Percentiles rank a stretch among this genome's conserved stretches.
Conservation (phyloP, 2,888 invertebrate genomes). For the Ennomos quercinarius region DNA sequence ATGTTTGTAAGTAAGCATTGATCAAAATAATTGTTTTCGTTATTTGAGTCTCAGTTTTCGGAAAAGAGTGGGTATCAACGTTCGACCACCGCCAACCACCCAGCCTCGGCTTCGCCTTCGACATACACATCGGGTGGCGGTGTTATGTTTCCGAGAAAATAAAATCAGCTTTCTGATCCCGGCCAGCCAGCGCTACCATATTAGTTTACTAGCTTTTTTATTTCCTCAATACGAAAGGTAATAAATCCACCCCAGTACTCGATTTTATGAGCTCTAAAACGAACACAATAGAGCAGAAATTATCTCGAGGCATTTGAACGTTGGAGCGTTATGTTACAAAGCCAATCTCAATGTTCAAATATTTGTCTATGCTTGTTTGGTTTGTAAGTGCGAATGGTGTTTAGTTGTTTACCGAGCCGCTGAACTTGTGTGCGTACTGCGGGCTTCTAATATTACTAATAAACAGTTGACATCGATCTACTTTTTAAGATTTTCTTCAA, state of each 20-base stretch:
- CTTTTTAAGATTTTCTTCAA: constrained; percentile 47
- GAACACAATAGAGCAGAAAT: constrained; percentile 58
- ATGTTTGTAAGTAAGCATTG: constrained; percentile 17
- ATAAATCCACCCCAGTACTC: constrained; percentile 45
- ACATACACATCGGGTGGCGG: constrained; percentile 47
- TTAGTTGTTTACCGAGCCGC: constrained; percentile 80
- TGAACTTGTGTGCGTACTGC: constrained; percentile 73
- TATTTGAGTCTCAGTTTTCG: constrained; percentile 31
- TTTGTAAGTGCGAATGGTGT: constrained; percentile 85
- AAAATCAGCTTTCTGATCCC: constrained; percentile 71
- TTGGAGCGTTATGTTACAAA: constrained; percentile 64
- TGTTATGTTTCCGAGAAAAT: constrained; percentile 72
- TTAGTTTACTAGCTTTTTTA: constrained; percentile 72
- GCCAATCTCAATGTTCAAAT: constrained; percentile 77
- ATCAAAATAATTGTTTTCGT: constrained; percentile 8
- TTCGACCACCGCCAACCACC: constrained; percentile 30
- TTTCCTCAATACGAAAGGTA: constrained; percentile 49
- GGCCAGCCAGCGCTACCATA: constrained; percentile 66
- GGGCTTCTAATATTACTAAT: constrained; percentile 73
- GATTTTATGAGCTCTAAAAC: constrained; percentile 55
- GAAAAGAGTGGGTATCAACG: constrained; percentile 41
- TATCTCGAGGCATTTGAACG: constrained; percentile 53
- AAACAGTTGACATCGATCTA: constrained; percentile 73
- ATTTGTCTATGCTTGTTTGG: constrained; percentile 81
- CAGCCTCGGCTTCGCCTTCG: constrained; percentile 7